Evolutionary conservation across 2,113 vertebrate species (phyloP).

Genomic region (Chloropsis cyanopogon): DNA sequence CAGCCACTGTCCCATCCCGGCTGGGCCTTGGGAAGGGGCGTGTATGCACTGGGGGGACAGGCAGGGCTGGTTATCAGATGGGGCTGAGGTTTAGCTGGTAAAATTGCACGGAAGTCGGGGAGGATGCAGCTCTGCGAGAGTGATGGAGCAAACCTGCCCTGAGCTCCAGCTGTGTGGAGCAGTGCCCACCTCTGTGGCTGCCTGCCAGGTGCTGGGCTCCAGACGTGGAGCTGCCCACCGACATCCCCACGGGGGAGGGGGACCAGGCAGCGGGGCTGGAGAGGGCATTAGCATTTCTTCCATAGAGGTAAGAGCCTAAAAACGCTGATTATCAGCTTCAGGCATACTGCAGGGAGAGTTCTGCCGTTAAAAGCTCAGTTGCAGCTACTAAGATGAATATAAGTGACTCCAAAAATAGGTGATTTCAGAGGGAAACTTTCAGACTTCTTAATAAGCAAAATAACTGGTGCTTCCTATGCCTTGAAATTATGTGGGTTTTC

Average conservation of each 20-base stretch:
- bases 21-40: not conserved
- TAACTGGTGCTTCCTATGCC: not conserved
- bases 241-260: fast-evolving
- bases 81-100: not conserved
- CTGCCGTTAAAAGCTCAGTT: not conserved
- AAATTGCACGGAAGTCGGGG: not conserved
- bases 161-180: not conserved
- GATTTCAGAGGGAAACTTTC: not conserved
- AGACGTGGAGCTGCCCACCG: not conserved
- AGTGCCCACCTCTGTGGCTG: not conserved
- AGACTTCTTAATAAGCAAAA: not conserved
- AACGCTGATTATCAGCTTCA: not conserved
- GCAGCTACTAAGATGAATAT: not conserved
- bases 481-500: not conserved
- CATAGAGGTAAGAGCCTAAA: not conserved
- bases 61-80: not conserved
- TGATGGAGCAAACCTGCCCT: not conserved
- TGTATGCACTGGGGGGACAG: fast-evolving
- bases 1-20: fast-evolving
- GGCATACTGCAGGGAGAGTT: not conserved
- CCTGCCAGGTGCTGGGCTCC: not conserved
- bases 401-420: not conserved
- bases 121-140: not conserved
- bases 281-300: not conserved
- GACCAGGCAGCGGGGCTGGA: fast-evolving